A percentile compares a stretch with the other conserved stretches of the same genome.
These are phyloP conservation scores for Lamprotornis superbus DNA, from an alignment of 2,113 vertebrate genomes.

Conservation along the genomic window DNA sequence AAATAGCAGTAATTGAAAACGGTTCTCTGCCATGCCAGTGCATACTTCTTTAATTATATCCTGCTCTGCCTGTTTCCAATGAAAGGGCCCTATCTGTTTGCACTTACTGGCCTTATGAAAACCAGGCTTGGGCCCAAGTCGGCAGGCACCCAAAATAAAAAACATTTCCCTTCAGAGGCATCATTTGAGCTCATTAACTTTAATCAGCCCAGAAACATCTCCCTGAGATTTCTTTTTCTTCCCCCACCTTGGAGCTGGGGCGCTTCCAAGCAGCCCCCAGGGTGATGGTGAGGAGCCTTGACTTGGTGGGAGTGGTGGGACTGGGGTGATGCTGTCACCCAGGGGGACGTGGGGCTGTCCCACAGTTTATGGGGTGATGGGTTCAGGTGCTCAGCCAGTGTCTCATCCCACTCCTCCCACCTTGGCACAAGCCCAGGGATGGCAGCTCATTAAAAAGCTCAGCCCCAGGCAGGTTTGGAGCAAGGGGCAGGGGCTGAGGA, in stretches of 20 bases:
- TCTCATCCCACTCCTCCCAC: background rate
- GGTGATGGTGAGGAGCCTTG: background rate
- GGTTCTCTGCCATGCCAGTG: constrained; percentile 65
- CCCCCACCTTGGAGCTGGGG: constrained; percentile 1
- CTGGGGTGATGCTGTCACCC: background rate
- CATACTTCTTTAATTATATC: constrained; percentile 77
- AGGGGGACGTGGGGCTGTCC: fast-evolving
- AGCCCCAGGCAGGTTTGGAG: background rate
- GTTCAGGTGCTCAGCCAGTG: background rate
- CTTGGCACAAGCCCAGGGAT: background rate
- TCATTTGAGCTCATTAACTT: constrained; percentile 74
- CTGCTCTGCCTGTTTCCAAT: constrained; percentile 73
- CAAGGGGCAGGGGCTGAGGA: background rate
- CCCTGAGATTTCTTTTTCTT: constrained; percentile 29
- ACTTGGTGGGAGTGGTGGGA: background rate
- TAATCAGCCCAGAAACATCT: constrained; percentile 70
- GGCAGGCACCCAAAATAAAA: constrained; percentile 67
- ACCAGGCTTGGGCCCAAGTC: constrained; percentile 74
- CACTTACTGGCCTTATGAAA: constrained; percentile 75
- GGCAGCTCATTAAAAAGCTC: background rate
- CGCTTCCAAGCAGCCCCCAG: fast-evolving
- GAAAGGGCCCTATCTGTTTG: constrained; percentile 72
- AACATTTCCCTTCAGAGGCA: constrained; percentile 73
- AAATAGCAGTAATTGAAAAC: constrained; percentile 75
- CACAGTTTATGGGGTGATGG: background rate